A percentile compares a stretch with the other conserved stretches of the same genome.
Conservation (phyloP, 2,797 vertebrate genomes). For the Limnodromus scolopaceus region DNA sequence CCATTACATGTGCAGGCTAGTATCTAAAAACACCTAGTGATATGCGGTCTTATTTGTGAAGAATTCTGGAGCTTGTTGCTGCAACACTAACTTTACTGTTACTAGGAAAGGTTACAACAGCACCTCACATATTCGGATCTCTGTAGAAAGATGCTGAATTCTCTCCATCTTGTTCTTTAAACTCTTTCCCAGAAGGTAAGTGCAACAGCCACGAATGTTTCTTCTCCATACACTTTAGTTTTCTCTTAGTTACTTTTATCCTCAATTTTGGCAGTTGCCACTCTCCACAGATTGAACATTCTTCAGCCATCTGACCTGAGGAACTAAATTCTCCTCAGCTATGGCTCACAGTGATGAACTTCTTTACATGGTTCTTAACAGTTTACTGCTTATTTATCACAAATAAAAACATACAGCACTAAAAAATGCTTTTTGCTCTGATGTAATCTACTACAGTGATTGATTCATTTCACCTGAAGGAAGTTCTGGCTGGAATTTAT, state of each 20-base stretch:
- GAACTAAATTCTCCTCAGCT: neutral
- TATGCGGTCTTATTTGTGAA: neutral
- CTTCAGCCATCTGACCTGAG: neutral
- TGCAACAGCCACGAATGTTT: neutral
- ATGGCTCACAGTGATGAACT: neutral
- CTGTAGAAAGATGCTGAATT: neutral
- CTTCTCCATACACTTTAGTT: neutral
- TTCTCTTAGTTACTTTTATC: neutral
- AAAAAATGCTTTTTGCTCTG: neutral
- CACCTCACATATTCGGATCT: neutral
- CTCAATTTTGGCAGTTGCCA: neutral
- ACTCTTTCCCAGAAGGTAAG: neutral
- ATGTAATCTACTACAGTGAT: neutral
- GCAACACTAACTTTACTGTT: neutral
- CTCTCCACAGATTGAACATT: neutral
- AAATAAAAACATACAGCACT: neutral
- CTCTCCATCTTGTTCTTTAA: neutral
- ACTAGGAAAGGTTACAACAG: neutral
- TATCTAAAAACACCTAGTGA: neutral
- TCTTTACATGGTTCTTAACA: neutral
- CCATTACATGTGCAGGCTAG: neutral
- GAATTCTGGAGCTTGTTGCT: neutral
- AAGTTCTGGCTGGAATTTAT: conserved; percentile 99
- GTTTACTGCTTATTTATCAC: neutral
- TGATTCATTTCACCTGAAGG: conserved; percentile 84